Percentiles rank a stretch among this genome's conserved stretches.
phyloP scores from a whole-genome alignment of 2,797 vertebrate genomes.

The Meda fulgida region DNA sequence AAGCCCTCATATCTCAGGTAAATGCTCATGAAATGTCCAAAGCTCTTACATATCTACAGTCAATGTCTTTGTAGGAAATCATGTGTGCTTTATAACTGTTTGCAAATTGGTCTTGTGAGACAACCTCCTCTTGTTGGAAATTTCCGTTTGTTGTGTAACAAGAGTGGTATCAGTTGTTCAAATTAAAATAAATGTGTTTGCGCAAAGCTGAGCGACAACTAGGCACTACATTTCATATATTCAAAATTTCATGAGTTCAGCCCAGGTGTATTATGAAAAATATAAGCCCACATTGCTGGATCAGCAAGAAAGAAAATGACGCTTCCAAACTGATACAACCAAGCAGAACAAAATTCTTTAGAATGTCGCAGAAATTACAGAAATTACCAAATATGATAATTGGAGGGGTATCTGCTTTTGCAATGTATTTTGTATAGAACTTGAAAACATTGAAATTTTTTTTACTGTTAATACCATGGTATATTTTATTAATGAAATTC shows the following conservation, averaged over 20 bases:
- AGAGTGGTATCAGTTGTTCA: background rate
- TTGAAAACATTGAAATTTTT: too few species aligned
- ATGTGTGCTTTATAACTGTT: slow-evolving; percentile 1
- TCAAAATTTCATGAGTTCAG: slow-evolving; percentile 17
- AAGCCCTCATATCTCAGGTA: slow-evolving; percentile 71
- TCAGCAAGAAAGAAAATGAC: background rate
- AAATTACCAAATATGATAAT: background rate
- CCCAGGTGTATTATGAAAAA: background rate
- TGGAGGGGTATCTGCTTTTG: background rate
- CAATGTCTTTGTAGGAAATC: background rate
- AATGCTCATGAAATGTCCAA: slow-evolving; percentile 15
- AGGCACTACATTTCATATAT: background rate
- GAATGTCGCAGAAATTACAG: background rate
- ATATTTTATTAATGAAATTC: too few species aligned
- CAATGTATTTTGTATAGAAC: background rate
- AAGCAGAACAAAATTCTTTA: background rate
- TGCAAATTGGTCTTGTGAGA: background rate
- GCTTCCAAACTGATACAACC: background rate
- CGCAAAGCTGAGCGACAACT: slow-evolving; percentile 20
- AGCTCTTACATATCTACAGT: background rate
- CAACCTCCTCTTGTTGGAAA: background rate
- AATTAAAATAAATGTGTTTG: slow-evolving; percentile 18
- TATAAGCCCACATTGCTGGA: background rate
- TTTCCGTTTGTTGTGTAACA: background rate
- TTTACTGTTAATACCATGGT: too few species aligned